Evolutionary conservation across 2,888 invertebrate species (phyloP).

Genomic region (Geophilus truncorum): DNA sequence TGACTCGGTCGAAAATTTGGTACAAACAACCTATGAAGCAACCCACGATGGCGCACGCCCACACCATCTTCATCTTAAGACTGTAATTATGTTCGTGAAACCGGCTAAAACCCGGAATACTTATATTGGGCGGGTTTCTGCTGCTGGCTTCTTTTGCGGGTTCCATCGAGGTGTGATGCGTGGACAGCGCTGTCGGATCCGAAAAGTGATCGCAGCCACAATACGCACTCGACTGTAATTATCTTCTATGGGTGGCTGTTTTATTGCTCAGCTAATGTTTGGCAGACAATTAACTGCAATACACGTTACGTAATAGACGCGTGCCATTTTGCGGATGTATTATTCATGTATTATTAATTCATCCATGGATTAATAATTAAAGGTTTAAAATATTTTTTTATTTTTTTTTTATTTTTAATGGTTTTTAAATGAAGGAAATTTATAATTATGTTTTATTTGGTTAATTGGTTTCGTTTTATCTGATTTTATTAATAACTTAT

Average conservation of each 20-base stretch:
- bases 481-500: no score
- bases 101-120: conserved; percentile 4
- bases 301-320: background rate
- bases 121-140: background rate
- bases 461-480: no score
- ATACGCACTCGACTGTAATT: background rate
- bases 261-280: background rate
- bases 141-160: background rate
- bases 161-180: background rate
- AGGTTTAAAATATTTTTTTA: no score
- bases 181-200: background rate
- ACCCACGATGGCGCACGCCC: background rate
- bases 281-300: background rate
- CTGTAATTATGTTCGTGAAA: background rate
- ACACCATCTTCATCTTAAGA: background rate
- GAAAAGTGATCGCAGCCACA: no score
- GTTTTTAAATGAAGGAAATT: no score
- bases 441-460: no score
- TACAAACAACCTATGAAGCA: background rate
- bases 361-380: no score
- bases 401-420: no score
- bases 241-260: background rate
- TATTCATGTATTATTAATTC: no score
- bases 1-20: background rate
- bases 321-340: background rate